Base-by-base conservation (phyloP, 2,113 vertebrate species). In the Scophthalmus maximus region DNA sequence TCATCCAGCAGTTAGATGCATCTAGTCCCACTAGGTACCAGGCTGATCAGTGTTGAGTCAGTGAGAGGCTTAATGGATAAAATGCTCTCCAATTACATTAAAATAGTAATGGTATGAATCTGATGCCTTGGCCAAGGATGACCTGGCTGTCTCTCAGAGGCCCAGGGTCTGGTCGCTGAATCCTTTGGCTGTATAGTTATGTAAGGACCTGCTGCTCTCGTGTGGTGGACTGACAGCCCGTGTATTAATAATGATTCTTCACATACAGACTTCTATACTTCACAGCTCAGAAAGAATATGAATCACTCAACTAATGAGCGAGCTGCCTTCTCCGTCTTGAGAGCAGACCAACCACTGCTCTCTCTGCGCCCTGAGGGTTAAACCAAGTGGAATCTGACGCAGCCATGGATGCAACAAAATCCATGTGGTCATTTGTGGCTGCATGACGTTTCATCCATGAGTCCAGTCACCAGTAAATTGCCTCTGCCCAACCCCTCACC, bases 191-290 rank as follows among this genome's bases (percentile, higher is more conserved):
- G 59, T 26, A 51, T 56, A 38, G 78, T 87, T 88, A 86, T 78
- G 79, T 86, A 88, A 90, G 87, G 73, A 84, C 70, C 80, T 87
- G 67, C 84, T 78, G 68, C 81, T 85, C 81, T 74, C 55, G 20
- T 82, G 78, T 83, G 6, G 73, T 61, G 75, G 79, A 88, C 83
- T 86, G 87, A 85, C 89, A 89, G 85, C 72, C 81, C 56, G 71
- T 89, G 86, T 87, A 89, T 92, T 90, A 88, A 89, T 90, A 90
- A 91, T 89, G 89, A 89, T 83, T 85, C 83, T 81, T 74, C 80
- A 68, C 85, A 86, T 85, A 76, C 82, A 72, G 78, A 76, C 87
- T 87, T 85, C 82, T 84, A 79, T 84, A 79, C 81, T 69, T 70
- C 52, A 46, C 76, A 68, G 81, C 86, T 89, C 87, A 83, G 83